A percentile compares a stretch with the other conserved stretches of the same genome.
Conservation (phyloP, 2,888 invertebrate species). For the Dilophus febrilis region DNA sequence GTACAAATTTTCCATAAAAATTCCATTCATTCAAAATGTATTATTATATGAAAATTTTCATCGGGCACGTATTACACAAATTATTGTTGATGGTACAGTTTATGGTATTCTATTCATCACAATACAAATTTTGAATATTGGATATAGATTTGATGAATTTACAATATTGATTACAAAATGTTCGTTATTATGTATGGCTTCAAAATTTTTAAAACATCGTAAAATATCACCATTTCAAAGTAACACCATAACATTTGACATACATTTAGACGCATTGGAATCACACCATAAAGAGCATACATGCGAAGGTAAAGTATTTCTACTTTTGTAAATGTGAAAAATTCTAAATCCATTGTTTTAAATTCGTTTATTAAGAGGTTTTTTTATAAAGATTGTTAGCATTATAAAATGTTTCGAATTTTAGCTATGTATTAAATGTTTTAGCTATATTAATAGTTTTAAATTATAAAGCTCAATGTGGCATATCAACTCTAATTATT, state of each 20-base stretch:
- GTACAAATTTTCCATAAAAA: slow-evolving; percentile 19
- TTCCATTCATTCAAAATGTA: slow-evolving; percentile 20
- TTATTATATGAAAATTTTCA: slow-evolving; percentile 12
- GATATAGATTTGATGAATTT: slow-evolving; percentile 13
- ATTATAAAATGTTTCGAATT: no score
- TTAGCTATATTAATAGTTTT: no score
- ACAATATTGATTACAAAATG: slow-evolving; percentile 17
- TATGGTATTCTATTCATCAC: slow-evolving; percentile 19
- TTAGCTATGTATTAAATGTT: no score
- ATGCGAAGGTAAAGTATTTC: no score
- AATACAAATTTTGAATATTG: slow-evolving; percentile 18
- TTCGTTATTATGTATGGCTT: slow-evolving; percentile 8
- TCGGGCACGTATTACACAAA: slow-evolving; percentile 14
- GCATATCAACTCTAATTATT: no score
- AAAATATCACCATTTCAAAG: slow-evolving; percentile 16
- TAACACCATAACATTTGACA: slow-evolving; percentile 16
- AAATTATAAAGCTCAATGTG: no score
- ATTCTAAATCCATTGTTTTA: slow-evolving; percentile 11
- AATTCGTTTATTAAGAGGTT: no score
- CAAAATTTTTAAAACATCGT: slow-evolving; percentile 15
- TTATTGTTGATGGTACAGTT: slow-evolving; percentile 21
- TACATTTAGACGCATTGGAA: no score
- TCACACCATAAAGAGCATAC: no score
- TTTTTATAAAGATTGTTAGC: no score
- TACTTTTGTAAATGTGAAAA: not conserved